Base-by-base conservation (phyloP, 2,797 vertebrate species). In the Pseudopleuronectes americanus region DNA sequence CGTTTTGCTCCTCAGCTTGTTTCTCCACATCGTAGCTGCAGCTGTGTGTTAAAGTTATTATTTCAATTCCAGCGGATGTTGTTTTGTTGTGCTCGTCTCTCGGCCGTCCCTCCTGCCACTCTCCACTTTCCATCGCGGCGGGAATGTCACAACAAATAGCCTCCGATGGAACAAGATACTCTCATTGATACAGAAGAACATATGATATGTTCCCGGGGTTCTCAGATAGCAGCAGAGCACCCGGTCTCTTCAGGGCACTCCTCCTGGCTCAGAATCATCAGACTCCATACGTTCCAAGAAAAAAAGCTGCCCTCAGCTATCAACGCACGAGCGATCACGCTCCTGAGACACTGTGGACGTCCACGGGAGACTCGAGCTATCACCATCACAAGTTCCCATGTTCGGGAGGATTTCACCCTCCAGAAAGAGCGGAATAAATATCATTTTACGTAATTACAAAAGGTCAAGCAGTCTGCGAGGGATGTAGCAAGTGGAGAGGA, bases 401-500 rank as follows among this genome's bases (percentile, higher is more conserved):
- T 83, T 64, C 0, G 13, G 31, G 54, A 64, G 78, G 65, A 74
- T 59, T 61, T 63, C 60, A 63, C 63, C 82, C 81, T 79, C 51
- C 64, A 75, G 84, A 80, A 75, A 84, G 38, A 77, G 41, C 57
- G 14, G 75, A 84, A 84, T 76, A 84, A 78, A 80, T 77, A 81
- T 84, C 52, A 82, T 87, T 93, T 90, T 86, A 65, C 43, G 26
- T 84, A 83, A 84, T 79, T 89, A 76, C 61, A 71, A 90, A 92
- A 87, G 92, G 92, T 92, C 91, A 90, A 90, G 74, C 74, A 72
- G 87, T 73, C 83, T 62, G 52, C 8, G 6, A 57, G 69, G 85
- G 69, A 84, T 71, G 82, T 60, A 89, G 82, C 79, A 92, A 92
- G 90, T 76, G 84, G 80, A 91, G 92, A 86, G 88, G 89, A 93